phyloP scores from a whole-genome alignment of 2,797 vertebrate genomes.

The Xenopus petersii region DNA sequence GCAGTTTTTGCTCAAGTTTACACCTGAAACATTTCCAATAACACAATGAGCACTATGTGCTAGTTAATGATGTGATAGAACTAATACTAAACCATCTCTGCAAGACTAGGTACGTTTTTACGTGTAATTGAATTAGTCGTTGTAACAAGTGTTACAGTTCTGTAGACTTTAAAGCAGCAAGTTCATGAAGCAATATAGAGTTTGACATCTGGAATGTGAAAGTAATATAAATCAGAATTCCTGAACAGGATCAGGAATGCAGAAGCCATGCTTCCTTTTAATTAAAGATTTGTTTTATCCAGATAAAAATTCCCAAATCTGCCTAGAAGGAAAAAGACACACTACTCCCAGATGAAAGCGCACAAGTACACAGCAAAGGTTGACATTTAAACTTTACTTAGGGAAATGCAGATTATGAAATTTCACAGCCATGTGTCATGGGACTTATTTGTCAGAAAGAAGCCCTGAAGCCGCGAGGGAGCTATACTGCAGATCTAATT shows the following conservation, averaged over 20 bases:
- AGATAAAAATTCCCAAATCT: constrained; percentile 14
- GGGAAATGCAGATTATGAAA: constrained; percentile 47
- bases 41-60: no score
- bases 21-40: no score
- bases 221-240: constrained; percentile 32
- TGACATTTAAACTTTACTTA: constrained; percentile 48
- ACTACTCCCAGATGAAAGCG: constrained; percentile 11
- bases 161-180: no score
- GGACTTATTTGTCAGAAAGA: constrained; percentile 29
- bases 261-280: constrained; percentile 26
- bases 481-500: constrained; percentile 27
- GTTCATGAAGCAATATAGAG: no score
- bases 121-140: no score
- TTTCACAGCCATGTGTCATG: constrained; percentile 40
- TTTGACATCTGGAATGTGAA: constrained; percentile 23
- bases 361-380: constrained; percentile 37
- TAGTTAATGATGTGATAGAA: no score
- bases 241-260: constrained; percentile 27
- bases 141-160: no score
- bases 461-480: constrained; percentile 26
- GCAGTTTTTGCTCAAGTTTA: no score
- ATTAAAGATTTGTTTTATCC: constrained; percentile 37
- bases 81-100: no score
- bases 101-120: no score
- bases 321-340: constrained; percentile 14